Base-by-base conservation (phyloP, 1,140 invertebrate species). In the Grapholita molesta region DNA sequence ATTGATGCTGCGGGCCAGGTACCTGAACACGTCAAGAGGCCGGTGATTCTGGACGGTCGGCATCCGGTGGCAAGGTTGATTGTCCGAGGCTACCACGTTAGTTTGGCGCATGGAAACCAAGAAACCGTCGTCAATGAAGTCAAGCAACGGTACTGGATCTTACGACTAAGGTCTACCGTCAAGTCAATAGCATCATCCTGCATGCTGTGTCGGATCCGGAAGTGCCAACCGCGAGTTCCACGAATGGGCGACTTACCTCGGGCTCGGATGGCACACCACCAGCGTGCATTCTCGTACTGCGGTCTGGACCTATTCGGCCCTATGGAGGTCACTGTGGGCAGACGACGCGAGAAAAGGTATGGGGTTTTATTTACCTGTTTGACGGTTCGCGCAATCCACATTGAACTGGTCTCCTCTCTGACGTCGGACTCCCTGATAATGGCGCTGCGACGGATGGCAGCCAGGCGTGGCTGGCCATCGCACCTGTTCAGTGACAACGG, bases 401-500 rank as follows among this genome's bases (percentile, higher is more conserved):
- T 76, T 11, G 71, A 73, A 15, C 7, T 72, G 0, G 70, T 72
- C 0, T 0, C 15, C 21, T 33, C 33, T 0, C 66, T 76, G 0
- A 71, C 70, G 0, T 48, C 75, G 0, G 72, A 73, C 21, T 66
- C 72, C 0, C n/a, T 71, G 0, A 73, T 73, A 3, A 73, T 76
- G 75, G 71, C 71, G 0, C 66, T 75, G 0, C 64, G 74, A 0
- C 21, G 74, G n/a, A 48, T 48, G 42, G 42, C 42, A 6, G 55
- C 55, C n/a, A 25, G 55, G 23, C 55, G 55, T 12, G 55, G 55
- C 24, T 42, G 64, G n/a, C 69, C 82, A 7, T 8, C 66, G 8
- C 12, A 67, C 12, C 28, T 85, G 2, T 70, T 68, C 21, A 79
- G 69, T 25, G 85, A 90, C 67, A 80, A 79, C 67, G 88, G 77